Evolutionary conservation across 92 coral and sea anemone genomes (phyloP), one percentile per base, ranked within the genome.

Genomic region (Palythoa grandiflora): DNA sequence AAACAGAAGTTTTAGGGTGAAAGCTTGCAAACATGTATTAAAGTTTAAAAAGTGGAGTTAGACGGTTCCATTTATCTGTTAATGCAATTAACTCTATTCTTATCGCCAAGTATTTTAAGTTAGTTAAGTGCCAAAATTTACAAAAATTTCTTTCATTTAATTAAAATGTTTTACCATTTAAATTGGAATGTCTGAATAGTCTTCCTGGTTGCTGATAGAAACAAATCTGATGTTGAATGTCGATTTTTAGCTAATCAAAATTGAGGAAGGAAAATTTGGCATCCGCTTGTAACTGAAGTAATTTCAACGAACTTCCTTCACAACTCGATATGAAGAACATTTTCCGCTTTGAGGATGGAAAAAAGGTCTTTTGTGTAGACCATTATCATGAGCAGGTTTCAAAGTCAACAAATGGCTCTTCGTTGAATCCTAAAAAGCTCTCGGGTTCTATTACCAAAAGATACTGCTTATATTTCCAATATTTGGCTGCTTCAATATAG

Each of bases 121-220:
- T 19, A 8, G 74, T 81, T 81, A 68, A 81, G 57, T 81, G 75
- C 60, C 59, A 68, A 81, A 10, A 66, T 51, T 81, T 66, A 40
- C 75, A 35, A 65, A 60, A 53, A 40, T 81, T 81, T 71, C 37
- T 65, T 81, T 48, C 54, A 66, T 59, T 65, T 81, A 81, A 81
- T 81, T 81, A 63, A 48, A 81, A 21, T 81, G 75, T 68, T 81
- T 68, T 81, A 16, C 60, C 59, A 14, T 51, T 70, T 81, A 81
- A 81, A 63, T 81, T 63, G 60, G 38, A 66, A 68, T 68, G 71
- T 47, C 86, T 81, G 40, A 50, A 77, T 77, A 36, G 86, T 68
- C 52, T 81, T 81, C 57, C 10, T 20, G 86, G 75, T 68, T 81
- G 75, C 60, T 44, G 11, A 6, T 81, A 47, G 74, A 68, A 81